Evolutionary conservation across 2,113 vertebrate species (phyloP), one percentile per base, ranked within the genome.

Genomic region (Podarcis muralis): DNA sequence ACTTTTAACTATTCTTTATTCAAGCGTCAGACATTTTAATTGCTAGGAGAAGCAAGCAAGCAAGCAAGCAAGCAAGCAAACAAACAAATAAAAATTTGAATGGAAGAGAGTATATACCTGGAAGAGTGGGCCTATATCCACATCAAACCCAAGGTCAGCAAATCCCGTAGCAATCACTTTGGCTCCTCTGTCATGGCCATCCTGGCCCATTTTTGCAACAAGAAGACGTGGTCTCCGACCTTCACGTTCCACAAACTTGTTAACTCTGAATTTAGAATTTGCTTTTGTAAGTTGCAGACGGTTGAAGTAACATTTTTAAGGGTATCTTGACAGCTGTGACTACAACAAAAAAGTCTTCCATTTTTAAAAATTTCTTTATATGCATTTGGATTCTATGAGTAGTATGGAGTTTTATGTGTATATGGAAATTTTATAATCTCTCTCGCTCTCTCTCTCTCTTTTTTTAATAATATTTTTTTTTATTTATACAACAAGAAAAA

Each of bases 131-230:
- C 99, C 98, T 4, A 99, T 98, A 89, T 99, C 99, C 83, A 99
- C 99, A 18, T 99, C 99, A 27, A 99, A 99, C 57, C 99, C 99
- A 86, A 99, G 97, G 92, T 99, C 99, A 8, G 99, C 99, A n/a
- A 99, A 99, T 12, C 99, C 99, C 0, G 99, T 99, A 12, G 99
- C 99, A 71, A 99, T 99, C 90, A 99, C 99, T 93, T 99, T 99
- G 78, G 99, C 98, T 23, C 99, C 99, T 94, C 99, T 96, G 90
- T 99, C 99, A 18, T 99, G 99, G 48, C 99, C 99, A 1, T 99
- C 99, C 95, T 99, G 99, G 15, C 99, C 99, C 99, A 99, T 99
- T 97, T 99, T 99, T 77, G 99, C 98, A 40, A 99, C 99, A 35
- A 99, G 97, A 86, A 99, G 97, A 77, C 99, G 98, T 83, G 99